A percentile compares a stretch with the other conserved stretches of the same genome.
These are phyloP conservation scores for Solea senegalensis DNA, from an alignment of 2,113 vertebrate genomes.

Conservation along the genomic window DNA sequence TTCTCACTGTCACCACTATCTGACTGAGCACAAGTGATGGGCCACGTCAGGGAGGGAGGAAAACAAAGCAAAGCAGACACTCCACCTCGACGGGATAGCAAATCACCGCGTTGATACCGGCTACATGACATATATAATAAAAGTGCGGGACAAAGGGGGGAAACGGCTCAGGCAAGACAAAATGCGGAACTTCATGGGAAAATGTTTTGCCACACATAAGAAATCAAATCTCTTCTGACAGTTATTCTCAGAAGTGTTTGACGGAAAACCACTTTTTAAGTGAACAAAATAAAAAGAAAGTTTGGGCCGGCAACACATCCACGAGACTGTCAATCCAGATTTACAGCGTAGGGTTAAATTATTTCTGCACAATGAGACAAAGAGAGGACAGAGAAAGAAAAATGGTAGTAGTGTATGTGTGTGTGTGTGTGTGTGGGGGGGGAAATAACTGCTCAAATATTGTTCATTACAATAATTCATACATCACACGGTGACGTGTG, in stretches of 20 bases:
- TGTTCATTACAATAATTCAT: constrained; percentile 80
- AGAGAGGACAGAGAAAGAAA: constrained; percentile 35
- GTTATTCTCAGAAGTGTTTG: constrained; percentile 36
- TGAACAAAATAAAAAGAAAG: constrained; percentile 24
- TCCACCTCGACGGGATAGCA: constrained; percentile 52
- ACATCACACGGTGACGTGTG: constrained; percentile 72
- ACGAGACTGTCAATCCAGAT: constrained; percentile 40
- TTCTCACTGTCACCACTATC: constrained; percentile 48
- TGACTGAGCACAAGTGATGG: constrained; percentile 60
- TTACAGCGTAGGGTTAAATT: constrained; percentile 40
- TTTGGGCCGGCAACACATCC: constrained; percentile 21
- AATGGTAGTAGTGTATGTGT: constrained; percentile 20
- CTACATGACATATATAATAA: constrained; percentile 56
- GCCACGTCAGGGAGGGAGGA: constrained; percentile 59
- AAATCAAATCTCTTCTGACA: constrained; percentile 50
- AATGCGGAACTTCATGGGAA: constrained; percentile 39
- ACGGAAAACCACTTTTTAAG: constrained; percentile 4
- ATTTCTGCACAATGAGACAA: constrained; percentile 41
- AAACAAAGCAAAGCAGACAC: constrained; percentile 66
- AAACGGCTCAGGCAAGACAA: constrained; percentile 43
- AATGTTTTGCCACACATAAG: constrained; percentile 30
- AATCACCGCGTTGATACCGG: constrained; percentile 57
- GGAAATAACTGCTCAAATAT: constrained; percentile 70
- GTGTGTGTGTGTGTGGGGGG: constrained; percentile 2
- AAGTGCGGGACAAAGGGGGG: constrained; percentile 45